These are phyloP conservation scores for Tenthredo amoena DNA, from an alignment of 2,888 invertebrate genomes.

Conservation along the genomic window DNA sequence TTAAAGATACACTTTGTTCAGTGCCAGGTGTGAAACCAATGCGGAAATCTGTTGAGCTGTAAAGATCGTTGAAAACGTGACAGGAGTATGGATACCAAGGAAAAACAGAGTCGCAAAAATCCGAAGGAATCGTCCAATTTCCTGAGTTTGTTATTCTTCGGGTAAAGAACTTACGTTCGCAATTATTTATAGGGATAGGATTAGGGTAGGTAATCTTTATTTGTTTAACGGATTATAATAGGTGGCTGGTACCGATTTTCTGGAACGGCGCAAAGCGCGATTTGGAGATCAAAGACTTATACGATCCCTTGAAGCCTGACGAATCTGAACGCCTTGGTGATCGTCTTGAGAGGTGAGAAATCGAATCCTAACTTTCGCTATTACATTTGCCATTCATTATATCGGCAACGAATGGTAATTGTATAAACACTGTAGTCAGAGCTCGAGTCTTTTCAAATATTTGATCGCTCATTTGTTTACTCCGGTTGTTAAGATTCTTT, in stretches of 20 bases:
- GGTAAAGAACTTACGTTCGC: slow-evolving; percentile 57
- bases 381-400: background rate
- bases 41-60: background rate
- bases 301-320: slow-evolving; percentile 71
- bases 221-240: slow-evolving; percentile 58
- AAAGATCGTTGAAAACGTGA: background rate
- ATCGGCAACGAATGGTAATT: background rate
- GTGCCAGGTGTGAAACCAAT: background rate
- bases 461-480: background rate
- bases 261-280: slow-evolving; percentile 72
- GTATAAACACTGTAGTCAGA: background rate
- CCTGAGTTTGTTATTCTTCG: slow-evolving; percentile 61
- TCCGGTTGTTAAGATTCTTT: background rate
- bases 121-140: slow-evolving; percentile 64
- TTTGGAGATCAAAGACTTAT: slow-evolving; percentile 75
- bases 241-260: slow-evolving; percentile 77
- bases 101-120: slow-evolving; percentile 55
- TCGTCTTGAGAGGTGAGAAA: slow-evolving; percentile 72
- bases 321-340: slow-evolving; percentile 73
- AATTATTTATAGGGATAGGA: background rate
- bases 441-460: background rate
- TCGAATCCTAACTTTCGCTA: background rate
- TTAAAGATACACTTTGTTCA: background rate
- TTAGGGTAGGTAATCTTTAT: background rate
- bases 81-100: slow-evolving; percentile 58